Evolutionary conservation across 2,113 vertebrate species (phyloP).

Genomic region (Xyrauchen texanus): DNA sequence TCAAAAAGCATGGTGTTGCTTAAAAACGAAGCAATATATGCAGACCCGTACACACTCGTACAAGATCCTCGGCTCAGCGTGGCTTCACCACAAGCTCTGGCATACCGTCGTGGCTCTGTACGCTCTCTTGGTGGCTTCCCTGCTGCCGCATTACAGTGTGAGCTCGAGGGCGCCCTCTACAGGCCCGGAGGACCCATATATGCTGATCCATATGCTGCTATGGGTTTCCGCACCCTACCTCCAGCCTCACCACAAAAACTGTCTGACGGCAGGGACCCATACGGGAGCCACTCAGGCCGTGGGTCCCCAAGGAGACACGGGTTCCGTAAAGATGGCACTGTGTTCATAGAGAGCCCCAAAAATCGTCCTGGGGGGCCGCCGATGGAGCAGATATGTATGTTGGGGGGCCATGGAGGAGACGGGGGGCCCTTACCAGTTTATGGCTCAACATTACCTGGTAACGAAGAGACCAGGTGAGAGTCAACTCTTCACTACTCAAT

Average conservation of each 20-base stretch:
- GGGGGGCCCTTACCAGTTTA: slow-evolving; percentile 72
- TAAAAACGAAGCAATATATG: slow-evolving; percentile 91
- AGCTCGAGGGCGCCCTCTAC: slow-evolving; percentile 89
- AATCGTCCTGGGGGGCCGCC: slow-evolving; percentile 72
- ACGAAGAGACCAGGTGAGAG: slow-evolving; percentile 91
- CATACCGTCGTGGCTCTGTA: slow-evolving; percentile 84
- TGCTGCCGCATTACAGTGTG: slow-evolving; percentile 88
- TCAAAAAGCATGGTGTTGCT: slow-evolving; percentile 88
- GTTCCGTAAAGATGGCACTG: slow-evolving; percentile 87
- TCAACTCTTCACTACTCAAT: no score
- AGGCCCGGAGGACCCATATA: slow-evolving; percentile 88
- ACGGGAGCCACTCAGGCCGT: slow-evolving; percentile 83
- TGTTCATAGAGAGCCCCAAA: slow-evolving; percentile 90
- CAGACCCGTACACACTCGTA: slow-evolving; percentile 88
- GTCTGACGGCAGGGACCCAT: slow-evolving; percentile 82
- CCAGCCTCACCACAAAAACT: slow-evolving; percentile 93
- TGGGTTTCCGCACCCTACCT: slow-evolving; percentile 83
- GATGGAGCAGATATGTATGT: slow-evolving; percentile 83
- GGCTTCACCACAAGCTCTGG: slow-evolving; percentile 61
- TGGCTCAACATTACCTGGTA: slow-evolving; percentile 79
- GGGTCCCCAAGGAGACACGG: slow-evolving; percentile 91
- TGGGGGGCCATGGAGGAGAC: slow-evolving; percentile 78
- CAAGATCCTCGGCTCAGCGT: slow-evolving; percentile 73
- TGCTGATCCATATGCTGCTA: slow-evolving; percentile 79
- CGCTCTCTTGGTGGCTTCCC: slow-evolving; percentile 92